phyloP scores from a whole-genome alignment of 2,888 invertebrate genomes.

The Seira ritae region DNA sequence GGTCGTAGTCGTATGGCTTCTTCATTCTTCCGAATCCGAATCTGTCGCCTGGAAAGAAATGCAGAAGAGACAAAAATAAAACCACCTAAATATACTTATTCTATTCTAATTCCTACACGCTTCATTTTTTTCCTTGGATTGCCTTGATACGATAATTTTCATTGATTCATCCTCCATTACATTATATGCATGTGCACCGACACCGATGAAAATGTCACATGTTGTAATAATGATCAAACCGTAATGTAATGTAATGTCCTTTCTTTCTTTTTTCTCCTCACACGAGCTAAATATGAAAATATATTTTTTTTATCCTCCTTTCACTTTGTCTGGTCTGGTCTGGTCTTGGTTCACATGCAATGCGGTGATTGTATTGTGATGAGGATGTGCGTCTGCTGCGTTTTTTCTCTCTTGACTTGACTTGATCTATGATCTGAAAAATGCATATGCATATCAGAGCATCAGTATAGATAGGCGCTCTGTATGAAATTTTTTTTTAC shows the following conservation, averaged over 20 bases:
- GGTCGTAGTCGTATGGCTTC: too few relatives aligned
- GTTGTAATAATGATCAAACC: not conserved
- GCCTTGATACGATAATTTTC: slow-evolving; percentile 11
- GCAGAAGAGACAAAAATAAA: slow-evolving; percentile 11
- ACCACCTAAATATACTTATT: not conserved
- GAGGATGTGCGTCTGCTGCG: not conserved
- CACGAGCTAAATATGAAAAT: not conserved
- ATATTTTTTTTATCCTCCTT: not conserved
- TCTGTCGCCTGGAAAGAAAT: too few relatives aligned
- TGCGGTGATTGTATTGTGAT: too few relatives aligned
- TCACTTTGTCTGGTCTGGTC: slow-evolving; percentile 11
- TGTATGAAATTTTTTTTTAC: too few relatives aligned
- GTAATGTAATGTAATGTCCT: too few relatives aligned
- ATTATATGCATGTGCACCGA: not conserved
- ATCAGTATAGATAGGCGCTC: not conserved
- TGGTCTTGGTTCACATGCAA: not conserved
- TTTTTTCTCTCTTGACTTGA: not conserved
- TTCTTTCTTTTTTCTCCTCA: not conserved
- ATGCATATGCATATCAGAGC: not conserved
- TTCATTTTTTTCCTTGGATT: not conserved
- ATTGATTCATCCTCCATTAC: not conserved
- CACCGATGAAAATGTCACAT: slow-evolving; percentile 3
- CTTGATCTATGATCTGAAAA: slow-evolving; percentile 7
- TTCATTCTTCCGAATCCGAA: too few relatives aligned
- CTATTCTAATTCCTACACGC: not conserved